These are phyloP conservation scores for Oriolus oriolus DNA, from an alignment of 2,113 vertebrate species.

Conservation along the genomic window DNA sequence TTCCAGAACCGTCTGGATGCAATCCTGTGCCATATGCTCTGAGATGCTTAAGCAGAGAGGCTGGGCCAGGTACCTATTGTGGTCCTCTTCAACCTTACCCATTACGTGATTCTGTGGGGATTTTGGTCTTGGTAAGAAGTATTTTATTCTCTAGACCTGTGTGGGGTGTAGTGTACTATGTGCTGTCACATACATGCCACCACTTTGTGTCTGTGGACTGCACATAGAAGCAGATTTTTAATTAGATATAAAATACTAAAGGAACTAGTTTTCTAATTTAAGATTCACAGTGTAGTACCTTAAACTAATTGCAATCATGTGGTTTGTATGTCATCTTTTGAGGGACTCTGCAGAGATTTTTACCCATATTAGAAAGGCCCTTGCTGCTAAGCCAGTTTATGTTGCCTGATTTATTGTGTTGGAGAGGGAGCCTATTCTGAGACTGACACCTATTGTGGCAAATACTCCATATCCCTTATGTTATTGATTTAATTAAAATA, in stretches of 20 bases:
- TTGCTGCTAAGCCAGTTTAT: not conserved
- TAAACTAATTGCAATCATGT: not conserved
- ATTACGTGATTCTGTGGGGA: not conserved
- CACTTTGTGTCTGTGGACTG: not conserved
- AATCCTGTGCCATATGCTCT: not conserved
- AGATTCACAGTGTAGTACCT: not conserved
- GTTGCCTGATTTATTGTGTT: not conserved
- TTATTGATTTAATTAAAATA: not conserved
- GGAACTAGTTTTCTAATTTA: not conserved
- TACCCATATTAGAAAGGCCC: not conserved
- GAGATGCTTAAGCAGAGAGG: not conserved
- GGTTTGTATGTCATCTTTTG: not conserved
- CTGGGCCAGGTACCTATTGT: not conserved
- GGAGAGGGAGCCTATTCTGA: not conserved
- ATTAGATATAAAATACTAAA: not conserved
- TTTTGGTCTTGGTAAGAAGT: not conserved
- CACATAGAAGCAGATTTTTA: not conserved
- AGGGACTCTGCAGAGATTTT: not conserved
- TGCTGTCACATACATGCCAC: accelerated
- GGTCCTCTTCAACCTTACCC: not conserved
- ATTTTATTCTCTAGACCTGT: not conserved
- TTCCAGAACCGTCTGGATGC: not conserved
- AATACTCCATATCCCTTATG: not conserved
- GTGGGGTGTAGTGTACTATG: not conserved
- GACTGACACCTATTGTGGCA: not conserved